Evolutionary conservation across 2,113 vertebrate species (phyloP), one percentile per base, ranked within the genome.

Genomic region (Euleptes europaea): DNA sequence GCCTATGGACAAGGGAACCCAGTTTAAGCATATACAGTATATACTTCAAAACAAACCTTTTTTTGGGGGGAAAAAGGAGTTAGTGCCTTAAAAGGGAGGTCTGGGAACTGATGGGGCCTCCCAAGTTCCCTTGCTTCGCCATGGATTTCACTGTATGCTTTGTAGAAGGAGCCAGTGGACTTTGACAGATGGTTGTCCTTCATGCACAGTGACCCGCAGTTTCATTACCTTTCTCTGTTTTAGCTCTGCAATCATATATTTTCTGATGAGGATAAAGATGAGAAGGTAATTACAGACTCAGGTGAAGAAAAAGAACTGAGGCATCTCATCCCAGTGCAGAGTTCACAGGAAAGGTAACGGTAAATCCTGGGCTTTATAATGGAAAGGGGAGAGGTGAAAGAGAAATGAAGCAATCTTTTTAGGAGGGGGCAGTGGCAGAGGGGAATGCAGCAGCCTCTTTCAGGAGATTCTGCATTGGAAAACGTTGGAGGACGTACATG

Each of bases 281-380:
- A 57, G 23, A 54, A 60, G 44, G 38, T 79, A 33, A 78, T 2
- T 70, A 84, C 65, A 10, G 66, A 69, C 3, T 33, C 76, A 49
- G 13, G 1, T 70, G 33, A 6, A 8, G 42, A 66, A 70, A 49
- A 1, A 0, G 0, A 33, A 72, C 10, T 31, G 0, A 3, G 19
- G n/a, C 38, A 0, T 65, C 17, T 3, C 40, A 12, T 8, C 38
- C n/a, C 31, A 26, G 54, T 4, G 11, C 54, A 5, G 33, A 79
- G 23, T 21, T 85, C 84, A 65, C 19, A 8, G 1, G 76, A 65
- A 38, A 85, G 77, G 84, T 85, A 85, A 85, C 5, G 14, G 3
- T 38, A 73, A 13, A 63, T 73, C 54, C 14, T 42, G 28, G 44
- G 54, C 15, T 49, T 73, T 85, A n/a, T 49, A 38, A 79, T 4